Evolutionary conservation across 2,888 invertebrate species (phyloP), one percentile per base, ranked within the genome.

Genomic region (Coleophora flavipennella): DNA sequence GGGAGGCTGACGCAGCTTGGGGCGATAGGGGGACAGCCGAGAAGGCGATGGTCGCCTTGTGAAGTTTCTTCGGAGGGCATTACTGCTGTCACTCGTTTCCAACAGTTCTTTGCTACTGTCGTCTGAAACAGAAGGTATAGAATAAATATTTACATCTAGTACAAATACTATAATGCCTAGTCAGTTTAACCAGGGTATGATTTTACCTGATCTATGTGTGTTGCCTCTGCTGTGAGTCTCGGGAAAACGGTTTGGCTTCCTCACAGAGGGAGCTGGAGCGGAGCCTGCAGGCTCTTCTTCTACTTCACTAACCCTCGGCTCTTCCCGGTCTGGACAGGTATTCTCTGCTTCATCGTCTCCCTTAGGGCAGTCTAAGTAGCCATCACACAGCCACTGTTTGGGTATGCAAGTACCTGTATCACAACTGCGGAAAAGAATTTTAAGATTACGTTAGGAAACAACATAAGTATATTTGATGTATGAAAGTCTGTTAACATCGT

Each of bases 81-180:
- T 75, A 43, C 50, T 73, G 46, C 70, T 78, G 54, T 89, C 88
- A 44, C 88, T 88, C 10, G 88, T 89, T 62, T 88, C 79, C 44
- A 89, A 85, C 2, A 89, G 72, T 52, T 89, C 89, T 46, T 87
- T 86, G 57, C 88, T 88, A 64, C 85, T 88, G 33, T 88, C 88
- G 37, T 69, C 13, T 28, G 20, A 20, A 20, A 20, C 6, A 20
- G 20, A 20, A 20, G n/a, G n/a, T n/a, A n/a, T n/a, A n/a, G n/a
- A n/a, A n/a, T n/a, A n/a, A n/a, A n/a, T n/a, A n/a, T n/a, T n/a
- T n/a, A n/a, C n/a, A n/a, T n/a, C n/a, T n/a, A n/a, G n/a, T n/a
- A n/a, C n/a, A n/a, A n/a, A n/a, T n/a, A n/a, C 20, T 20, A 20
- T 20, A 20, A 20, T 3, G 20, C 20, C 20, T 20, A n/a, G n/a